Evolutionary conservation across 53 echinoderm and acorn worm genomes (phyloP).

Genomic region (Hippasteria phrygiana): DNA sequence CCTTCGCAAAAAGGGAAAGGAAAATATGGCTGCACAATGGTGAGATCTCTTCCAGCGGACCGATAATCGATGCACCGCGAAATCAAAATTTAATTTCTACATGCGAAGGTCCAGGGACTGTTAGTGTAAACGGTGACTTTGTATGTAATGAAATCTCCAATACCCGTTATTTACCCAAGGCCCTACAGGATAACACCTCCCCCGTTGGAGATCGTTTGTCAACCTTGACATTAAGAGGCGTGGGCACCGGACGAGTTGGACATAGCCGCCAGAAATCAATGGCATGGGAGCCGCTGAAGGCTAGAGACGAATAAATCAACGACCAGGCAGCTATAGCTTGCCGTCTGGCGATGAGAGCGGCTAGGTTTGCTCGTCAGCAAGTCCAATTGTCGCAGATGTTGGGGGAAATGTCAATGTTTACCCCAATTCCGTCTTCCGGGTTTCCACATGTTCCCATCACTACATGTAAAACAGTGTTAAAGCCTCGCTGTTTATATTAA

Average conservation of each 20-base stretch:
- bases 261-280: neutral
- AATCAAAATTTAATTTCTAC: neutral
- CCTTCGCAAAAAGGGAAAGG: too few relatives aligned
- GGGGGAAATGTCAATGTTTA: neutral
- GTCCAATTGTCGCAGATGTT: neutral
- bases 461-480: too few relatives aligned
- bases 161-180: neutral
- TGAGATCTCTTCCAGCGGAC: neutral
- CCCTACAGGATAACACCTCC: neutral
- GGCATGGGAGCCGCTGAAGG: neutral
- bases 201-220: neutral
- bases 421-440: neutral
- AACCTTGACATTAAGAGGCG: slow-evolving; percentile 12
- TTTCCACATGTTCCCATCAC: neutral
- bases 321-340: too few relatives aligned
- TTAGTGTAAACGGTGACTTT: neutral
- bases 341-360: too few relatives aligned
- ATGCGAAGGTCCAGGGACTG: neutral
- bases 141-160: neutral
- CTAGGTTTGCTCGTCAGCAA: neutral
- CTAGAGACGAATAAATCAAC: neutral
- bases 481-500: too few relatives aligned
- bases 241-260: neutral
- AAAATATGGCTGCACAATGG: neutral
- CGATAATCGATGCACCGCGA: neutral